Evolutionary conservation across 2,888 invertebrate genomes (phyloP).

Genomic region (Imbricaverruca yamaguchii): DNA sequence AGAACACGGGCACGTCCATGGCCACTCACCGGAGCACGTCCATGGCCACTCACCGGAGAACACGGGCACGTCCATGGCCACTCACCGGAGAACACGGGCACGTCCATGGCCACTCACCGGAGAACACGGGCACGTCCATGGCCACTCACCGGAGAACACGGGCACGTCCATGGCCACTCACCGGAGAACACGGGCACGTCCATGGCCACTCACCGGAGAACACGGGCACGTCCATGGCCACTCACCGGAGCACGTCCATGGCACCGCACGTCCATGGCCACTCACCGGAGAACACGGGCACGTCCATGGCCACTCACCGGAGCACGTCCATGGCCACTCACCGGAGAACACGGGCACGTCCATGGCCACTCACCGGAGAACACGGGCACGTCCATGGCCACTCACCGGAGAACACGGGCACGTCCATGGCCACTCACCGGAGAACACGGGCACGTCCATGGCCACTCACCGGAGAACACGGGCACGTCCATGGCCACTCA

Average conservation of each 20-base stretch:
- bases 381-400: constrained; percentile 98
- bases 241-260: constrained; percentile 39
- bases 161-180: constrained; percentile 96
- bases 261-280: background rate
- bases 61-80: background rate
- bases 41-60: too few species aligned
- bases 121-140: background rate
- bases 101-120: constrained; percentile 82
- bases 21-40: too few species aligned
- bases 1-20: constrained; percentile 99
- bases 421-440: constrained; percentile 48
- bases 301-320: constrained; percentile 99
- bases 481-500: constrained; percentile 27
- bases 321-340: too few species aligned
- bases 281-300: constrained; percentile 87
- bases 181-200: background rate
- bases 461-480: constrained; percentile 53
- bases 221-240: constrained; percentile 98
- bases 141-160: constrained; percentile 72
- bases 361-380: constrained; percentile 62
- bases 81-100: constrained; percentile 87
- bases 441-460: constrained; percentile 99
- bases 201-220: constrained; percentile 62
- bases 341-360: background rate
- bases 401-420: constrained; percentile 37